Base-by-base conservation (phyloP, 2,113 vertebrate species). In the Grantiella picta region DNA sequence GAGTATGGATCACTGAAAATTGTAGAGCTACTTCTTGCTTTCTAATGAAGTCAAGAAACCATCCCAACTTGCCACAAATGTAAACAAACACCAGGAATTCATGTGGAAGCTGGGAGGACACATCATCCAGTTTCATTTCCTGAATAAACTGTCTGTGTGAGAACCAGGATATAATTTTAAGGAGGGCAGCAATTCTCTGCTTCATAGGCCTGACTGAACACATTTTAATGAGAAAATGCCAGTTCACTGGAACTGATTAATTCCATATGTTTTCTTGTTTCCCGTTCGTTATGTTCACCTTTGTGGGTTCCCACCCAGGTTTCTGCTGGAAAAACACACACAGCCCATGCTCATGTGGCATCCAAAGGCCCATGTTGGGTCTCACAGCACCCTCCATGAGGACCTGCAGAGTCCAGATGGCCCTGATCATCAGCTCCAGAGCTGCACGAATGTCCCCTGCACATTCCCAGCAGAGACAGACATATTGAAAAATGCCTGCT, bases 151-250 rank as follows among this genome's bases (percentile, higher is more conserved):
- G 47, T 38, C 36, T 91, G 79, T 82, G 70, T 92, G 86, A 96
- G 89, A 95, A 92, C 49, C 50, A 92, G 75, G 75, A 77, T 92
- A 77, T 65, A 79, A 92, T 54, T 88, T 90, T 73, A 65, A 47
- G 54, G 57, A 88, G 52, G 49, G 90, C 54, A 94, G 79, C 57
- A 54, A 53, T 93, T 49, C 85, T 82, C 22, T 0, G 0, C 47
- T 84, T 61, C n/a, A 52, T 42, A 57, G 77, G 36, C n/a, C 80
- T 92, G n/a, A 84, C 57, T 65, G 77, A 92, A 92, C 27, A 64
- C 23, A 61, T 78, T 78, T 93, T 94, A 91, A 91, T 82, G 72
- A 92, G 91, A 92, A 93, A 94, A 89, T 52, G 36, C 19, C 86
- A 70, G 33, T 84, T 94, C 77, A 68, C 40, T 86, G 81, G 61